Base-by-base conservation (phyloP, 35 echinoderm and acorn worm species). In the Anneissia japonica region DNA sequence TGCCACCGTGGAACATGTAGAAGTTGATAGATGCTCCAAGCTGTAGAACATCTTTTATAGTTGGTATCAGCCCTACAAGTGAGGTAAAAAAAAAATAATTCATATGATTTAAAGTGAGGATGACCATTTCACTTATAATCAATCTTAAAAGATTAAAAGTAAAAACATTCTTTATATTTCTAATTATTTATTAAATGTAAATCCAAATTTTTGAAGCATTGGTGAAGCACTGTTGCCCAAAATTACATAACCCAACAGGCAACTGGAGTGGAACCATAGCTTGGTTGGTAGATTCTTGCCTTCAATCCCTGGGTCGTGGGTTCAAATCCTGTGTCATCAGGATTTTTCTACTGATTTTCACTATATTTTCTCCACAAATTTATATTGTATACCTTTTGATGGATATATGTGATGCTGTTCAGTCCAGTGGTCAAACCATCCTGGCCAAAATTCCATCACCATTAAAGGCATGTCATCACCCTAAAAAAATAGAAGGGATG, bases 351-450 rank as follows among this genome's bases (percentile, higher is more conserved):
- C n/a, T 19, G 4, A 79, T 79, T 35, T 79, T 79, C 36, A 21
- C 16, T 4, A 3, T 0, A 32, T n/a, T 75, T 36, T 16, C 21
- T 13, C 38, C 92, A n/a, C n/a, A n/a, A n/a, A n/a, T n/a, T n/a
- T n/a, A n/a, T n/a, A n/a, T n/a, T n/a, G n/a, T n/a, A 38, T 82
- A 93, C 95, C 95, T 38, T 91, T 73, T 0, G 89, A 38, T n/a
- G 74, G 75, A 35, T 88, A 89, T 3, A 93, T 40, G 75, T 99
- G 92, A 73, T 97, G 96, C 45, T 92, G 88, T 76, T 99, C 96
- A 23, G 92, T 92, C 96, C 96, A 99, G 73, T 99, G 96, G 84
- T 99, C 96, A 94, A 94, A 99, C 96, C 92, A 99, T 11, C 96
- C 96, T 28, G 96, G 85, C 96, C 96, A 99, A 76, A 94, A 93